Evolutionary conservation across 2,888 invertebrate species (phyloP), one percentile per base, ranked within the genome.

Genomic region (Gerris lacustris): DNA sequence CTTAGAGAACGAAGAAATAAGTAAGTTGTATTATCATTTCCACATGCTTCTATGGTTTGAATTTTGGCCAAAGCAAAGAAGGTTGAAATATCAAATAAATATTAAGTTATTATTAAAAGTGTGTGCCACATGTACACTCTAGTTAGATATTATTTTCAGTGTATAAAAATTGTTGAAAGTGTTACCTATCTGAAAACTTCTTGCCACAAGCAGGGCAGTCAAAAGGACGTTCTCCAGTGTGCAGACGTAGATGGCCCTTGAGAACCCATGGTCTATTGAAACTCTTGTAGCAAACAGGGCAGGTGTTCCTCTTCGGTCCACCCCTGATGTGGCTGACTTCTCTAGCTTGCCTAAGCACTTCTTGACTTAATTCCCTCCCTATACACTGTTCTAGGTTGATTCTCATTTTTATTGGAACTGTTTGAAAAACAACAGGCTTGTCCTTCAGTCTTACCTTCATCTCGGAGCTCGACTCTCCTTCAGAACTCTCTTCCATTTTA

Each of bases 251-350:
- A 77, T 89, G 88, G 0, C 88, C 88, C 76, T 87, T 86, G 67
- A 88, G 79, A 47, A 87, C 87, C 88, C 88, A 88, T 6, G 87
- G 87, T 6, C 87, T 82, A 79, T 88, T 86, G 79, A 88, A 89
- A 9, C 83, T 83, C 78, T 88, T 88, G 0, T 83, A 83, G 76
- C 88, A 89, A 77, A 83, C 84, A 0, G 82, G 80, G 75, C 86
- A 86, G 45, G 81, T 81, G 79, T 86, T 43, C 4, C 67, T 31
- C 17, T 64, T 64, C 7, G 64, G 64, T 7, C 64, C 64, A n/a
- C 7, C n/a, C 9, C 31, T 31, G 9, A 18, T 18, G 17, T 18
- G 64, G 9, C 18, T 18, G 18, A 18, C 17, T n/a, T 64, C 64
- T 18, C 17, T 64, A 17, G 64, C 17, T 55, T 55, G 55, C 15